phyloP scores from a whole-genome alignment of 2,888 invertebrate species.

The Netelia melanura region DNA sequence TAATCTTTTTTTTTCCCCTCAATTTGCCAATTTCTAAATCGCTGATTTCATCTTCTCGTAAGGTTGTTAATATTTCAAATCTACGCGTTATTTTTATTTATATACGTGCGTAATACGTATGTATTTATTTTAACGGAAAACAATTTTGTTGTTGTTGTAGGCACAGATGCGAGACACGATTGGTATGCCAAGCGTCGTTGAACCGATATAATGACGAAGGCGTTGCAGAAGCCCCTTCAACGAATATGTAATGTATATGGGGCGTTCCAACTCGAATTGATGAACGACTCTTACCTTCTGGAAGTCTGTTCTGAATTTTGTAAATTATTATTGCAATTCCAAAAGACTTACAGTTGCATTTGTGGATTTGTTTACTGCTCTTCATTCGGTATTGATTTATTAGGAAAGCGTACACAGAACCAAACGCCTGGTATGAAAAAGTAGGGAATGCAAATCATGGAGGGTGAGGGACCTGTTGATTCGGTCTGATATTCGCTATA shows the following conservation, averaged over 20 bases:
- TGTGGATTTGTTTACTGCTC: too few species aligned
- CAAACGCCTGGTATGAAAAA: too few species aligned
- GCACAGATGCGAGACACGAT: slow-evolving; percentile 18
- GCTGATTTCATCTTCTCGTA: neutral
- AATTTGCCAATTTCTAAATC: neutral
- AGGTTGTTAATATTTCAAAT: too few species aligned
- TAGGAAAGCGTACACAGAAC: too few species aligned
- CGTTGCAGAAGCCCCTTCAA: slow-evolving; percentile 12
- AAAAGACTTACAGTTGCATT: too few species aligned
- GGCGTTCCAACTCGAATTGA: too few species aligned
- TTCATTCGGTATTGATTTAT: too few species aligned
- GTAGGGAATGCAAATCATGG: too few species aligned
- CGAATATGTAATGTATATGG: slow-evolving; percentile 3
- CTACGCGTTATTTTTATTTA: neutral
- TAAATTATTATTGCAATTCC: neutral
- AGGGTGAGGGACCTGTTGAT: too few species aligned
- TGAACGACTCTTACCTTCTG: neutral
- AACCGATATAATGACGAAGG: slow-evolving; percentile 29
- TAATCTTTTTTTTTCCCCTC: neutral
- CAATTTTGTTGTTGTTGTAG: slow-evolving; percentile 10
- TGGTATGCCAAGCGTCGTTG: slow-evolving; percentile 19
- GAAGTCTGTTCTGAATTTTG: neutral
- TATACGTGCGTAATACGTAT: neutral
- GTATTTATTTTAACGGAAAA: neutral
- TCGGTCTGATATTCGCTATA: too few species aligned